A percentile compares a stretch with the other conserved stretches of the same genome.
These are phyloP conservation scores for Carcina quercana DNA, from an alignment of 2,888 invertebrate genomes.

Conservation along the genomic window DNA sequence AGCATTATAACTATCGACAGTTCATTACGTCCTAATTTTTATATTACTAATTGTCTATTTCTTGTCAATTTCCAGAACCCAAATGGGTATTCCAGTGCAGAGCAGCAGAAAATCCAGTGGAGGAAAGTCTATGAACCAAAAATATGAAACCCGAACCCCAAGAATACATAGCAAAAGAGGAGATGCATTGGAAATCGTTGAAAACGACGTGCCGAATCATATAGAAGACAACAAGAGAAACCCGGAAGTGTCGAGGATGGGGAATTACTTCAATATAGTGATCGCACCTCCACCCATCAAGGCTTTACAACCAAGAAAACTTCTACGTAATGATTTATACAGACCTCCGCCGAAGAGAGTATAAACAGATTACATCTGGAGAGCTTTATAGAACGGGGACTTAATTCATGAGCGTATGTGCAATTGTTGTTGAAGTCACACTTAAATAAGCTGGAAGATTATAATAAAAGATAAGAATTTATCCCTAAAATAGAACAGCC, in stretches of 20 bases:
- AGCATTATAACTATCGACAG: no score
- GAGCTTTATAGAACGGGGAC: no score
- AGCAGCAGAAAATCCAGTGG: slow-evolving; percentile 33
- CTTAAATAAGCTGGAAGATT: no score
- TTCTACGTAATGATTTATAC: slow-evolving; percentile 19
- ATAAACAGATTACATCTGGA: no score
- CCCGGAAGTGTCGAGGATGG: slow-evolving; percentile 56
- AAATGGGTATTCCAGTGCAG: slow-evolving; percentile 66
- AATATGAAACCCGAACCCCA: slow-evolving; percentile 23
- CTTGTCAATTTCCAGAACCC: slow-evolving; percentile 47
- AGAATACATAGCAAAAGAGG: slow-evolving; percentile 31
- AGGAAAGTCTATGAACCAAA: slow-evolving; percentile 21
- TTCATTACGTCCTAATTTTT: no score
- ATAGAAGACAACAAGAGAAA: slow-evolving; percentile 40
- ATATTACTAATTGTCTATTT: no score
- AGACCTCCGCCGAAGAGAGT: not conserved
- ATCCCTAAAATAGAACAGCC: no score
- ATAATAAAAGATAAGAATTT: no score
- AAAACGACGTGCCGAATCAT: slow-evolving; percentile 17
- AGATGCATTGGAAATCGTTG: slow-evolving; percentile 27
- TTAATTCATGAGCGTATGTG: no score
- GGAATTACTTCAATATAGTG: slow-evolving; percentile 66
- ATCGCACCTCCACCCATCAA: slow-evolving; percentile 65
- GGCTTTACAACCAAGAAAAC: slow-evolving; percentile 54
- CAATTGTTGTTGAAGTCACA: no score